A percentile compares a stretch with the other conserved stretches of the same genome.
Evolutionary conservation across 2,888 invertebrate genomes (phyloP).

Genomic region (Lasioglossum pauxillum): DNA sequence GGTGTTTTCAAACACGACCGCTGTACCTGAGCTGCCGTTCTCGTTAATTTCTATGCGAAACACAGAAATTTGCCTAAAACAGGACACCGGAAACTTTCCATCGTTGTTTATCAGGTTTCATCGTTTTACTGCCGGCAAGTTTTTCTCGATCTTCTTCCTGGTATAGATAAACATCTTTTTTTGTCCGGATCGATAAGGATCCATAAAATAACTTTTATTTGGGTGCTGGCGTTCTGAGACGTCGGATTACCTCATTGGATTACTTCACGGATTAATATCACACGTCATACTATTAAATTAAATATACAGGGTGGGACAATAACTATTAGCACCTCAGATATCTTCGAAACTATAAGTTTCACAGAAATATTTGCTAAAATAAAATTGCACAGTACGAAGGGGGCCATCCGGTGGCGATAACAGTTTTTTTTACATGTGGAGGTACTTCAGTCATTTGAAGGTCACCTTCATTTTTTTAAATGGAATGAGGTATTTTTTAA

Average conservation of each 20-base stretch:
- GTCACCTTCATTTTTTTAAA: too few relatives aligned
- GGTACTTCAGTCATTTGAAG: too few relatives aligned
- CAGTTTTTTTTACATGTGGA: too few relatives aligned
- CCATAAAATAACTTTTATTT: neutral
- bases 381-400: too few relatives aligned
- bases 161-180: slow-evolving; percentile 28
- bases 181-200: neutral
- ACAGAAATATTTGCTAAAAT: too few relatives aligned
- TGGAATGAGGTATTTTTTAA: too few relatives aligned
- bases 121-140: neutral
- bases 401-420: too few relatives aligned
- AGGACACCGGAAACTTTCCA: neutral
- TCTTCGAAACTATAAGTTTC: too few relatives aligned
- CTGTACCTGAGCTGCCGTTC: neutral
- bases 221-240: neutral
- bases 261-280: neutral
- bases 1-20: neutral
- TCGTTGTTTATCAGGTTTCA: neutral
- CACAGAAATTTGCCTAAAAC: neutral
- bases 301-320: too few relatives aligned
- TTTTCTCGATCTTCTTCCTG: neutral
- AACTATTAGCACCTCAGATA: too few relatives aligned
- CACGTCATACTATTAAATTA: too few relatives aligned
- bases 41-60: neutral
- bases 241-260: neutral